phyloP scores from a whole-genome alignment of 30 jellyfish, hydroid and myxozoan species.

The Catostylus mosaicus region DNA sequence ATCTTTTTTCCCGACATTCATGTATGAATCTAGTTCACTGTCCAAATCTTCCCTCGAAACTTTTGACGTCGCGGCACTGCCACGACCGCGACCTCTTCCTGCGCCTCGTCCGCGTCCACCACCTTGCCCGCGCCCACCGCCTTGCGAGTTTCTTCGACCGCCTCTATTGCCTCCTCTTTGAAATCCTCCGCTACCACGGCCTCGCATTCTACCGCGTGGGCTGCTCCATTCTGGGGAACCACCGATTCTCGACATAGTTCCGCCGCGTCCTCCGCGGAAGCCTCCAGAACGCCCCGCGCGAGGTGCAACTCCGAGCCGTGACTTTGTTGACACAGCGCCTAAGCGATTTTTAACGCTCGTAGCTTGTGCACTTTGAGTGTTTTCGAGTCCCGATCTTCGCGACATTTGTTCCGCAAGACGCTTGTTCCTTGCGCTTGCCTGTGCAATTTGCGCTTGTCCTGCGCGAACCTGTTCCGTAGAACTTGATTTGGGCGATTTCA shows the following conservation, averaged over 20 bases:
- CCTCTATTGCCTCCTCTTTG: constrained; percentile 28
- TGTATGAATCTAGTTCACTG: constrained; percentile 63
- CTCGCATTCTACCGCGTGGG: constrained; percentile 24
- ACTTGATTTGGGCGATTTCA: constrained; percentile 64
- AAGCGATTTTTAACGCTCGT: constrained; percentile 55
- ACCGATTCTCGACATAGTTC: neutral
- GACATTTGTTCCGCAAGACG: constrained; percentile 96
- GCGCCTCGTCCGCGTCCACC: constrained; percentile 37
- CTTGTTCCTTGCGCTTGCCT: constrained; percentile 88
- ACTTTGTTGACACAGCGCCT: constrained; percentile 50
- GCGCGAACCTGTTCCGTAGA: constrained; percentile 32
- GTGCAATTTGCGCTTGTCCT: constrained; percentile 42
- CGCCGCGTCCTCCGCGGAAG: constrained; percentile 35
- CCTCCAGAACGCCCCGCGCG: constrained; percentile 14
- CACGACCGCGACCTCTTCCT: constrained; percentile 33
- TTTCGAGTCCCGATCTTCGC: constrained; percentile 64
- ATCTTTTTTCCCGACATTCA: constrained; percentile 55
- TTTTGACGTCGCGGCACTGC: constrained; percentile 8
- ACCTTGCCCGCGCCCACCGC: constrained; percentile 28
- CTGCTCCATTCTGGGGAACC: constrained; percentile 33
- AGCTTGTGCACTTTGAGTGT: neutral
- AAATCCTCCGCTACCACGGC: constrained; percentile 23
- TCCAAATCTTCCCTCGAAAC: constrained; percentile 55
- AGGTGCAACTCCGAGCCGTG: constrained; percentile 46
- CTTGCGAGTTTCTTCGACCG: constrained; percentile 9